Base-by-base conservation (phyloP, 2,888 invertebrate genomes). In the Pterostichus niger region DNA sequence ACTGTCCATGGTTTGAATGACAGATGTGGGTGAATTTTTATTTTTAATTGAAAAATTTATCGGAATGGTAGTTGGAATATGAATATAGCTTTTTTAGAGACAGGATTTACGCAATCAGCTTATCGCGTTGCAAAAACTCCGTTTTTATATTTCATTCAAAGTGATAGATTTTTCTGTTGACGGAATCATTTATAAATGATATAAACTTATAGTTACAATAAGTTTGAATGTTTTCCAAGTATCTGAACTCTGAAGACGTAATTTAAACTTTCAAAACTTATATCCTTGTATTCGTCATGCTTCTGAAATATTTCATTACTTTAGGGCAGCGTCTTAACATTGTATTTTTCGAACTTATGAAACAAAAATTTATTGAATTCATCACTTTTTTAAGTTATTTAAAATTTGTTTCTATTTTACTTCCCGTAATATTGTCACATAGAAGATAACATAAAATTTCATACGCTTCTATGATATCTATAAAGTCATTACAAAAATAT, bases 141-240 rank as follows among this genome's bases (percentile, higher is more conserved):
- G 49, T 49, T 49, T 49, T 59, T 59, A 11, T 15, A 13, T 15
- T 59, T 59, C 24, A 59, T 24, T 59, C 24, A 59, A 59, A 54
- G 13, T 11, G 54, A 54, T 17, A 17, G 13, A 54, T 2, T 15
- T 59, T 59, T 15, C 13, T 56, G 17, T 15, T 59, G 13, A 68
- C n/a, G n/a, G 44, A 15, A 44, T 64, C 33, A 64, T 64, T 64
- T 33, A 64, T 54, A 54, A 54, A 54, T 54, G n/a, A 11, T 33
- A 15, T 59, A 10, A 31, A 59, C 2, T 15, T 59, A 9, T 59
- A 31, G 15, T 24, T 59, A 59, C 11, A 59, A 59, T 59, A 59
- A 59, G 15, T 59, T 59, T 17, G 59, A 13, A 59, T 15, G 59
- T 59, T 15, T 59, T 59, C 5, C 6, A 31, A 17, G 24, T 24